Evolutionary conservation across 2,113 vertebrate species (phyloP), one percentile per base, ranked within the genome.

Genomic region (Percopsis transmontana): DNA sequence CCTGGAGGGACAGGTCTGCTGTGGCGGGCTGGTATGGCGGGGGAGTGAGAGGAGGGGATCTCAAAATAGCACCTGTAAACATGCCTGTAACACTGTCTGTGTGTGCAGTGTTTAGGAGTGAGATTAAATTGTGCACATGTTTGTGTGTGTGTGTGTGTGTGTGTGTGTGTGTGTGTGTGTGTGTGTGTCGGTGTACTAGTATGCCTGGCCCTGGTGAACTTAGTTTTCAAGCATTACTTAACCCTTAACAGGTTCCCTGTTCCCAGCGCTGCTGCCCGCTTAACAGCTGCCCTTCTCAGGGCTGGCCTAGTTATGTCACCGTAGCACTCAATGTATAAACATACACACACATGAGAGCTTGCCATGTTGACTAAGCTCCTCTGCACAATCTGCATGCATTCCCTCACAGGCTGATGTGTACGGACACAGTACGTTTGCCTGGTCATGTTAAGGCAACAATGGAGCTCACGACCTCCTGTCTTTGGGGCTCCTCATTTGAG

Each of bases 221-320:
- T 84, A 84, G 83, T 70, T 67, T 77, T 77, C 48, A 42, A 39
- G 52, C 83, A 85, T 88, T 90, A 82, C 79, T 90, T 89, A 90
- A 89, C 79, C 71, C 66, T 66, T 74, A 81, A 82, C 75, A 74
- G 57, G 64, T 66, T 72, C 72, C 50, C 60, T 72, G 33, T 64
- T 75, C 79, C 65, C 44, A 53, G 58, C 42, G 54, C 69, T 39
- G 57, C 51, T 44, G 45, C 56, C 14, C n/a, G 55, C 19, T 18
- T 81, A 80, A 66, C 81, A 73, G 81, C 72, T 77, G 74, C 65
- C 56, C 47, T 61, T 79, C 67, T 61, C 44, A 57, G 74, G 55
- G 76, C 62, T 50, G 83, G 61, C 70, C 64, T 18, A 56, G 81
- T 89, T 84, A 84, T 85, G 80, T 82, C 81, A 83, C 74, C 68